Evolutionary conservation across 2,797 vertebrate species (phyloP).

Genomic region (Aulostomus chinensis): DNA sequence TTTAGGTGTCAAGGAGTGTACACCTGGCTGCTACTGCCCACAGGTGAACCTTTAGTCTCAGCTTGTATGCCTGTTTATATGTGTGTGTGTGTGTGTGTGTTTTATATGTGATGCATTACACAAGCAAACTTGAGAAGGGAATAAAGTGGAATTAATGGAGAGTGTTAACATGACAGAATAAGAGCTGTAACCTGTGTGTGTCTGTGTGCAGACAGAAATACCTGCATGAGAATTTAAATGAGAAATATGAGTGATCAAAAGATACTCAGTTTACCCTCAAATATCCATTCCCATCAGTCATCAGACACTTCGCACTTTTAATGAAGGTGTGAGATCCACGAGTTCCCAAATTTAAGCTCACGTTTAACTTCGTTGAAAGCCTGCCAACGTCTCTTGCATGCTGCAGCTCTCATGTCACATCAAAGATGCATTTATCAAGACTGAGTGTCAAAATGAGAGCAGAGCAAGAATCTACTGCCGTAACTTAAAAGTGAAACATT

Average conservation of each 20-base stretch:
- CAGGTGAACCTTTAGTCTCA: conserved; percentile 75
- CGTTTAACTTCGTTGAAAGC: no score
- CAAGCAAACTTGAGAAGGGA: no score
- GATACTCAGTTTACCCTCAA: no score
- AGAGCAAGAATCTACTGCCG: neutral
- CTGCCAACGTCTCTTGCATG: no score
- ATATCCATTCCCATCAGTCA: neutral
- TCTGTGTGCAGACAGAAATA: no score
- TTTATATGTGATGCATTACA: no score
- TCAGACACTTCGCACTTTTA: neutral
- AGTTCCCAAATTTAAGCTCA: neutral
- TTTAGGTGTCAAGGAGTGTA: conserved; percentile 71
- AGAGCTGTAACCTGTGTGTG: no score
- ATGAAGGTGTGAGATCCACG: neutral
- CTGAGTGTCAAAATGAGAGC: neutral
- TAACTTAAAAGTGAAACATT: conserved; percentile 7
- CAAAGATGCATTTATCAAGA: neutral
- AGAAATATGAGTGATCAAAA: no score
- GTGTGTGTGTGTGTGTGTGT: no score
- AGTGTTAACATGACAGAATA: no score
- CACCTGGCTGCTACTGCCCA: conserved; percentile 89
- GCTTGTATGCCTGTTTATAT: no score
- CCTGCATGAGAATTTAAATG: neutral
- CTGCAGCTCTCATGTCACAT: neutral
- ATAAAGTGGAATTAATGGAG: no score